These are phyloP conservation scores for Phrynocephalus forsythii DNA, from an alignment of 2,797 vertebrate species.

Conservation along the genomic window DNA sequence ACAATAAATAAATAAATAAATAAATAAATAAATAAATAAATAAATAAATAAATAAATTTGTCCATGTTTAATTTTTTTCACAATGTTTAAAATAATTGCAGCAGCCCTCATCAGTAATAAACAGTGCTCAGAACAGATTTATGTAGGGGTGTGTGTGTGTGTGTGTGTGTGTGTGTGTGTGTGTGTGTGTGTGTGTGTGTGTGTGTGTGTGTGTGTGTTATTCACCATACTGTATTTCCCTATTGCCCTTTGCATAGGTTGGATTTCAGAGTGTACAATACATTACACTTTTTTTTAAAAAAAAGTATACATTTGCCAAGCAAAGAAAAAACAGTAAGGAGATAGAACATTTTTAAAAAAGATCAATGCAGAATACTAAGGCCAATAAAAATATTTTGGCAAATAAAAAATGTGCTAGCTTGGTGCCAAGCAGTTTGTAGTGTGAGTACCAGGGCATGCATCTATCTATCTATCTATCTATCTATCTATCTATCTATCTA, in stretches of 20 bases:
- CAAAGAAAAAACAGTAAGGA: neutral
- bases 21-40: no score
- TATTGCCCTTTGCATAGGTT: neutral
- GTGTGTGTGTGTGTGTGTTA: no score
- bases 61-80: no score
- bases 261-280: constrained; percentile 1
- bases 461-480: no score
- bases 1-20: no score
- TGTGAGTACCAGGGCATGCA: neutral
- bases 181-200: no score
- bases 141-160: neutral
- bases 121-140: constrained; percentile 11
- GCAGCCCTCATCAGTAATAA: constrained; percentile 12
- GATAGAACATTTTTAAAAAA: neutral
- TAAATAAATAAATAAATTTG: no score
- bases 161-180: no score
- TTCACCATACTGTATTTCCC: neutral
- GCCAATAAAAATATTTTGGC: neutral
- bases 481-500: no score
- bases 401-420: neutral
- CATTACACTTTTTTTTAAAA: neutral
- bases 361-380: neutral
- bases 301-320: neutral
- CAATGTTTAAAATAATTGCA: neutral
- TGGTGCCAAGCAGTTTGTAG: neutral